Percentiles rank a stretch among this genome's conserved stretches.
phyloP scores from a whole-genome alignment of 23 tunicate species.

The Diplosoma virens region DNA sequence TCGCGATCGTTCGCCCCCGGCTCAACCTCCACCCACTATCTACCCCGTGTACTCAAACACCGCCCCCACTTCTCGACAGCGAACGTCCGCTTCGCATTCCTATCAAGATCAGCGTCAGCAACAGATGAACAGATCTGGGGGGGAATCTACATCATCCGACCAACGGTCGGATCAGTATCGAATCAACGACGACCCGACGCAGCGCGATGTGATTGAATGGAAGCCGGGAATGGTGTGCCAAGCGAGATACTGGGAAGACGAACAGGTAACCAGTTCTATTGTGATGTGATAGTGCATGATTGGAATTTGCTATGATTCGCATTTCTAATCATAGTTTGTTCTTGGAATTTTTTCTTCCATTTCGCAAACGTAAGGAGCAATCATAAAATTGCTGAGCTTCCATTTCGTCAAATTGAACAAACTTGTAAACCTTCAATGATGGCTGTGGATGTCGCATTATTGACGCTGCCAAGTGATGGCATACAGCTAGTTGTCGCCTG shows the following conservation, averaged over 20 bases:
- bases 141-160: not conserved
- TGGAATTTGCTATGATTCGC: too few species aligned
- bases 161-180: not conserved
- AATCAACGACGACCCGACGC: not conserved
- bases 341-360: too few species aligned
- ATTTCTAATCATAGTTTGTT: too few species aligned
- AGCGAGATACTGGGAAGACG: conserved; percentile 84
- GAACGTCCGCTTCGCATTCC: conserved; percentile 14
- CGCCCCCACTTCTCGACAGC: not conserved
- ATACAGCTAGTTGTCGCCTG: too few species aligned
- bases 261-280: too few species aligned
- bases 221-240: conserved; percentile 25
- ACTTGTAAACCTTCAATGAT: too few species aligned
- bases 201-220: not conserved
- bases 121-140: not conserved
- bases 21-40: not conserved
- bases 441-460: too few species aligned
- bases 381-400: too few species aligned
- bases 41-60: not conserved
- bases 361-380: too few species aligned
- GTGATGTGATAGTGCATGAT: too few species aligned
- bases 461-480: too few species aligned
- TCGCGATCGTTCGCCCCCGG: not conserved
- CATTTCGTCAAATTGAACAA: too few species aligned
- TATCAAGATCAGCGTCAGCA: conserved; percentile 35